Conservation (phyloP, 1,140 invertebrate genomes). For the Drosophila kikkawai region DNA sequence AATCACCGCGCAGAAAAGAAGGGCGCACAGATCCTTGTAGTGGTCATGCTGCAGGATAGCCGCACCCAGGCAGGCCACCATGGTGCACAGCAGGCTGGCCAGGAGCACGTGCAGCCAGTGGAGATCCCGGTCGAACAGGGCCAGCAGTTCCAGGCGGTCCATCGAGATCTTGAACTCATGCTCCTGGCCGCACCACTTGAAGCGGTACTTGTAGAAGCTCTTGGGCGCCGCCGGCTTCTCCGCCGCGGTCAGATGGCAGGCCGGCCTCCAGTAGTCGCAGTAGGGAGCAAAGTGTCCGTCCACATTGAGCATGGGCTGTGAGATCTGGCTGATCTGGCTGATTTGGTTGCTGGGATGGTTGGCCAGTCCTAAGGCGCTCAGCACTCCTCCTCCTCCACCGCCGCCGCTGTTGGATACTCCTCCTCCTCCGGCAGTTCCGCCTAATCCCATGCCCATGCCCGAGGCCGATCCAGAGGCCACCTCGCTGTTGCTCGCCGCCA, state of each 20-base stretch:
- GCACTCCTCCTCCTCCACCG: slow-evolving; percentile 15
- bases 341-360: slow-evolving; percentile 46
- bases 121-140: slow-evolving; percentile 96
- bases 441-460: slow-evolving; percentile 4
- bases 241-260: slow-evolving; percentile 69
- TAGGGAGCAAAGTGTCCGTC: slow-evolving; percentile 77
- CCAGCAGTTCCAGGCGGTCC: slow-evolving; percentile 96
- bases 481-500: slow-evolving; percentile 29
- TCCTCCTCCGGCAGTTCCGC: not conserved
- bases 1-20: slow-evolving; percentile 98
- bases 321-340: slow-evolving; percentile 48
- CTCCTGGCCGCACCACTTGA: slow-evolving; percentile 87
- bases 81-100: slow-evolving; percentile 93
- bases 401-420: not conserved
- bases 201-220: slow-evolving; percentile 94
- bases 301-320: slow-evolving; percentile 74
- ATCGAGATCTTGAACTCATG: slow-evolving; percentile 92
- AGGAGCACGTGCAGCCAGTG: slow-evolving; percentile 94
- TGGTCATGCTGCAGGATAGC: slow-evolving; percentile 93
- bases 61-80: slow-evolving; percentile 94
- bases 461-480: not conserved
- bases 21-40: slow-evolving; percentile 96
- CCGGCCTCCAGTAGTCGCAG: slow-evolving; percentile 79
- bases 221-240: slow-evolving; percentile 86
- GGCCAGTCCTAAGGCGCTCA: slow-evolving; percentile 17